A percentile compares a stretch with the other conserved stretches of the same genome.
Conservation (phyloP, 2,113 vertebrate genomes). For the Cercopithecus mona region DNA sequence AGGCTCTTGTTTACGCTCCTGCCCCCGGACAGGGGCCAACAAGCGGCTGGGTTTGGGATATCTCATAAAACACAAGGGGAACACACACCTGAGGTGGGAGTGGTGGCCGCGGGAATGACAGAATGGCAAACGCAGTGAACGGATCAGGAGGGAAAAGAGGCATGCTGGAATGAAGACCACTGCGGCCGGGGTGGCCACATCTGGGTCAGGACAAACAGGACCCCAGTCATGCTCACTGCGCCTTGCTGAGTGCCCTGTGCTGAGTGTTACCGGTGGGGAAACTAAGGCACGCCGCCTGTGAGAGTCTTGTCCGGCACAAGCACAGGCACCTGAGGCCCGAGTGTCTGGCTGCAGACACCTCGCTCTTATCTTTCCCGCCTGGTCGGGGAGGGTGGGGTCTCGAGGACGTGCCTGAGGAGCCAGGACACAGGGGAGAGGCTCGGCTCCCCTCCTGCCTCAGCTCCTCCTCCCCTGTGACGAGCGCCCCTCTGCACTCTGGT, state of each 20-base stretch:
- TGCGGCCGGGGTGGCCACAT: background rate
- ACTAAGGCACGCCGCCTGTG: accelerated
- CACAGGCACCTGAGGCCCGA: accelerated
- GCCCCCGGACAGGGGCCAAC: accelerated
- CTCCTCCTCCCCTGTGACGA: background rate
- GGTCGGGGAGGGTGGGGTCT: background rate
- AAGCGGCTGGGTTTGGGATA: background rate
- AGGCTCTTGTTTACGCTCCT: accelerated
- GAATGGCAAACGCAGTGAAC: accelerated
- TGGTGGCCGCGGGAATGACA: accelerated
- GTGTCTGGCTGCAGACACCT: no score
- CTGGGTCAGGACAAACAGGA: background rate
- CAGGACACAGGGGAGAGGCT: background rate
- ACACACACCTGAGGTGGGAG: accelerated
- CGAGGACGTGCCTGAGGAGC: background rate
- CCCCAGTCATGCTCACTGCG: background rate
- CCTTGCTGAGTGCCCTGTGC: background rate
- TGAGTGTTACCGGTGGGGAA: background rate
- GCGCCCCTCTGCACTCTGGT: no score
- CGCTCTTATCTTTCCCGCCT: accelerated
- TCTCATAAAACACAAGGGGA: background rate
- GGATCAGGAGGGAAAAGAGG: background rate
- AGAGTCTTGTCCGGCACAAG: no score
- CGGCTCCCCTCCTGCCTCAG: background rate
- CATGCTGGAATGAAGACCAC: accelerated